Evolutionary conservation across 2,113 vertebrate genomes (phyloP).

Genomic region (Poecile atricapillus): DNA sequence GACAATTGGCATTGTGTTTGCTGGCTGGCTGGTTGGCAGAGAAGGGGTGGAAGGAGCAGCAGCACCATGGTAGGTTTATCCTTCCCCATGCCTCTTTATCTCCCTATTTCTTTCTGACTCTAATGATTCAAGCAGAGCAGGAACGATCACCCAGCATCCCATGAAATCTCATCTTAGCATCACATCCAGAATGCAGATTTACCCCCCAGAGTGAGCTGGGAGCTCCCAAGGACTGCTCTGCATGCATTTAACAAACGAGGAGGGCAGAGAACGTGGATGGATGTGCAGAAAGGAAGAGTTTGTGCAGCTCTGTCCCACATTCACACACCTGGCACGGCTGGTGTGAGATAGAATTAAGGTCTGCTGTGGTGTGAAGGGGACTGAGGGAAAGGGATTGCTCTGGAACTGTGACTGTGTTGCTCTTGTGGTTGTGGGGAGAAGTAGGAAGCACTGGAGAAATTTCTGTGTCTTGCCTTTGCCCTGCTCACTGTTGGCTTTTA

Average conservation of each 20-base stretch:
- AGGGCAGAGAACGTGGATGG: neutral
- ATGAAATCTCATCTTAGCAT: neutral
- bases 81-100: neutral
- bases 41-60: constrained; percentile 39
- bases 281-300: neutral
- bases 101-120: neutral
- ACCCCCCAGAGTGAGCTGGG: neutral
- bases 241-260: neutral
- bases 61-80: constrained; percentile 67
- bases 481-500: neutral
- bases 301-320: neutral
- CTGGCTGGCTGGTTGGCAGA: constrained; percentile 50
- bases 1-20: constrained; percentile 42
- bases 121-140: neutral
- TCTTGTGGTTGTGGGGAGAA: neutral
- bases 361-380: neutral
- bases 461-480: neutral
- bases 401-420: neutral
- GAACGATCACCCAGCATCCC: neutral
- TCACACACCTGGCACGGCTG: neutral
- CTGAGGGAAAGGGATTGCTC: neutral
- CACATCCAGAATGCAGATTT: neutral
- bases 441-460: neutral
- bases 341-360: neutral
- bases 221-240: neutral